These are phyloP conservation scores for Sturnus vulgaris DNA, from an alignment of 2,113 vertebrate genomes.

Conservation along the genomic window DNA sequence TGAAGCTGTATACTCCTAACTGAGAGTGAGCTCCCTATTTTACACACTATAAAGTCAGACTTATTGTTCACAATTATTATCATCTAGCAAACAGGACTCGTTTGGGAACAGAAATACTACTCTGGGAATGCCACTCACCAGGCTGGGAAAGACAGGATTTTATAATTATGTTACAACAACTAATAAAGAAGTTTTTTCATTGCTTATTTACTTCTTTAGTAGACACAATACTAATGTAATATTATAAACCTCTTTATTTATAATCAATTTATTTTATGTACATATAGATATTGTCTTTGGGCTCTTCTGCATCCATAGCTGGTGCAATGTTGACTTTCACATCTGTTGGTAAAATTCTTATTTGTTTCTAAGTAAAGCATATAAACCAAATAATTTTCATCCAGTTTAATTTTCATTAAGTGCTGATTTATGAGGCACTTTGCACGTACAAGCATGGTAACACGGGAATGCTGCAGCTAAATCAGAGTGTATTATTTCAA, in stretches of 20 bases:
- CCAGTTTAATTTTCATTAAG: neutral
- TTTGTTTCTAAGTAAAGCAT: neutral
- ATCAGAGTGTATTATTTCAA: neutral
- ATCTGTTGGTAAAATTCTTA: neutral
- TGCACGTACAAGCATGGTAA: neutral
- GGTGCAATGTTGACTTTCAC: neutral
- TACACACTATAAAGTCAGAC: rapidly evolving
- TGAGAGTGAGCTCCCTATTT: neutral
- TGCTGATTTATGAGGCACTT: neutral
- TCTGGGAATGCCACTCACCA: neutral
- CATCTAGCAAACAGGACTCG: neutral
- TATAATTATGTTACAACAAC: neutral
- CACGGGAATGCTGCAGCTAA: neutral
- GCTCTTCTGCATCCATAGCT: neutral
- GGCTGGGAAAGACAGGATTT: neutral
- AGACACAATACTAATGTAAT: neutral
- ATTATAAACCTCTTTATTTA: neutral
- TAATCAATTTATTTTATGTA: neutral
- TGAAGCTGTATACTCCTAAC: neutral
- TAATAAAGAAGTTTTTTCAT: neutral
- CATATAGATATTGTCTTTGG: neutral
- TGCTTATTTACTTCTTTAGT: neutral
- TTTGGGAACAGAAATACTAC: neutral
- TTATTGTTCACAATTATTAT: neutral
- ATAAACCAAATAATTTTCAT: neutral